These are phyloP conservation scores for Anthonomus grandis DNA, from an alignment of 1,140 invertebrate species.

Conservation along the genomic window DNA sequence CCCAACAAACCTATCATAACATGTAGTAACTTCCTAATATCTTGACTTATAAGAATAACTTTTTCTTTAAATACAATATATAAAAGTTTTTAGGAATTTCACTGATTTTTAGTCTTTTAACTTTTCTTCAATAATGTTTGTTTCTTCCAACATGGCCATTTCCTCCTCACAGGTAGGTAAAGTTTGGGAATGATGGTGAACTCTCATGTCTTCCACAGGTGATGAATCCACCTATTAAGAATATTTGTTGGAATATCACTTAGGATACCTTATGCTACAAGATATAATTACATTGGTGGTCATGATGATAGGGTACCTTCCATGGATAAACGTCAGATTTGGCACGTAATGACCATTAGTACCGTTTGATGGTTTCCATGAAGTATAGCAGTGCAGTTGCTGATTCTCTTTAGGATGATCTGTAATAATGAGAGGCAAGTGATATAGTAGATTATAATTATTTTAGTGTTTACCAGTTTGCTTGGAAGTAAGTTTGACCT, in stretches of 20 bases:
- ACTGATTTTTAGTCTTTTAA: too few species aligned
- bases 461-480: too few species aligned
- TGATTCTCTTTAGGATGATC: neutral
- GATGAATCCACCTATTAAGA: slow-evolving; percentile 13
- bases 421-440: too few species aligned
- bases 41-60: too few species aligned
- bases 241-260: neutral
- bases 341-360: slow-evolving; percentile 14
- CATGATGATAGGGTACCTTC: slow-evolving; percentile 17
- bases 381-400: neutral
- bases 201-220: slow-evolving; percentile 2
- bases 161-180: slow-evolving; percentile 24
- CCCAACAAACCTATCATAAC: too few species aligned
- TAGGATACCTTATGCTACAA: neutral
- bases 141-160: slow-evolving; percentile 12
- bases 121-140: too few species aligned
- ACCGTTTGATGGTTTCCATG: slow-evolving; percentile 4
- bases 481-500: too few species aligned
- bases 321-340: slow-evolving; percentile 21
- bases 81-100: too few species aligned
- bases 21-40: too few species aligned
- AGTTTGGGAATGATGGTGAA: slow-evolving; percentile 15
- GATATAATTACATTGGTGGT: slow-evolving; percentile 18
- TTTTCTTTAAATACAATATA: too few species aligned
- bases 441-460: too few species aligned